Evolutionary conservation across 1,140 invertebrate genomes (phyloP).

Genomic region (Apolygus lucorum): DNA sequence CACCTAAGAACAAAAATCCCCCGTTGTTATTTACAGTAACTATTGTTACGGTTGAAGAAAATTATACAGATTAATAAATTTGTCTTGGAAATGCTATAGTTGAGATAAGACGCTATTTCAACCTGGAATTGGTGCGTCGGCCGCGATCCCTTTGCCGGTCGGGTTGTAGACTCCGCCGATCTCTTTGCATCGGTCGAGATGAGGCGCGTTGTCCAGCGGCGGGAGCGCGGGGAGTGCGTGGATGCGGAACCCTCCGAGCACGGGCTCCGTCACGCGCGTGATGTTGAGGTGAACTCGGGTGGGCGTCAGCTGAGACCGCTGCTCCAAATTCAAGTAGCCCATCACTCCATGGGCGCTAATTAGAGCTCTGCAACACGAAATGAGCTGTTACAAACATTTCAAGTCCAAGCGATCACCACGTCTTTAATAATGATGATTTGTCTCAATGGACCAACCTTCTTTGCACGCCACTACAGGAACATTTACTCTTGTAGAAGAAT

Average conservation of each 20-base stretch:
- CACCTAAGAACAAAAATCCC: too few species aligned
- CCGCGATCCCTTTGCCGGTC: constrained; percentile 37
- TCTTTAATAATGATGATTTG: too few species aligned
- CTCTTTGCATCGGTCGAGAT: constrained; percentile 43
- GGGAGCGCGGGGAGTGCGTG: constrained; percentile 51
- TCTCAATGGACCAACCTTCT: too few species aligned
- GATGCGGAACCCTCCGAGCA: constrained; percentile 53
- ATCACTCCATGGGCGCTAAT: constrained; percentile 72
- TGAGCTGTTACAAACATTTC: too few species aligned
- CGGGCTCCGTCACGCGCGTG: constrained; percentile 36
- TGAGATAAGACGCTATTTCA: too few species aligned
- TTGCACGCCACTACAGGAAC: too few species aligned
- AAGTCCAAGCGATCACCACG: too few species aligned
- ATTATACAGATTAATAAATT: too few species aligned
- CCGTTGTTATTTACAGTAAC: too few species aligned
- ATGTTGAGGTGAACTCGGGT: constrained; percentile 51
- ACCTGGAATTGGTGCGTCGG: constrained; percentile 29
- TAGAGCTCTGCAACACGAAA: constrained; percentile 53
- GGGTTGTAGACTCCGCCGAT: constrained; percentile 60
- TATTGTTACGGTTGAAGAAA: too few species aligned
- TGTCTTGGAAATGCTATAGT: too few species aligned
- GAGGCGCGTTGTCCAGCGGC: constrained; percentile 17
- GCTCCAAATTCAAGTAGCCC: constrained; percentile 68
- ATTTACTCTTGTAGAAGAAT: too few species aligned
- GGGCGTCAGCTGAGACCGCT: constrained; percentile 74